Evolutionary conservation across 2,113 vertebrate genomes (phyloP).

Genomic region (Cynoglossus semilaevis): DNA sequence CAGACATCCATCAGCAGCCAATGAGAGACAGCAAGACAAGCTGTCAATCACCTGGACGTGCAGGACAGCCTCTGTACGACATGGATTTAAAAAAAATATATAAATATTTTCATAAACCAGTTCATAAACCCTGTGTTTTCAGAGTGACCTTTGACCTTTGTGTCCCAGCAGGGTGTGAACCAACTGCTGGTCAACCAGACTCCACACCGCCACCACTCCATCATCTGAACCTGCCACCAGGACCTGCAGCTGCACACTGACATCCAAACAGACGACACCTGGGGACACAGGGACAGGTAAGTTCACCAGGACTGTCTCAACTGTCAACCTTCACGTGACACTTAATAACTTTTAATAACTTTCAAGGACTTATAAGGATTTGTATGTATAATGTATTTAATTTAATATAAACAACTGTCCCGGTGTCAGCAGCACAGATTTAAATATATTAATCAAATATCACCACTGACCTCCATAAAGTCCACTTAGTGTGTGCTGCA

Average conservation of each 20-base stretch:
- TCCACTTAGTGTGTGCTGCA: slow-evolving; percentile 60
- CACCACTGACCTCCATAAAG: slow-evolving; percentile 73
- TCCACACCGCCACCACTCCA: slow-evolving; percentile 74
- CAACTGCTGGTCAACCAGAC: slow-evolving; percentile 64
- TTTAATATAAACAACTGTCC: too few species aligned
- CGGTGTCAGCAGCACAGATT: too few species aligned
- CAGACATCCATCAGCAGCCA: slow-evolving; percentile 75
- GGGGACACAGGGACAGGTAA: slow-evolving; percentile 3
- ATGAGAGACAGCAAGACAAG: slow-evolving; percentile 70
- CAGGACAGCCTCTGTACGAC: slow-evolving; percentile 69
- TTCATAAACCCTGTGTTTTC: neutral
- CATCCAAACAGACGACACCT: slow-evolving; percentile 73
- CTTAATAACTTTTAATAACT: too few species aligned
- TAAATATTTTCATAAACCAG: too few species aligned
- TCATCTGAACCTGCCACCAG: slow-evolving; percentile 77
- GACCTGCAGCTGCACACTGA: slow-evolving; percentile 63
- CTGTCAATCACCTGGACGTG: slow-evolving; percentile 58
- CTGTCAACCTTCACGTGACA: too few species aligned
- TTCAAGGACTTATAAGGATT: too few species aligned
- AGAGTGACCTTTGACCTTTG: slow-evolving; percentile 70
- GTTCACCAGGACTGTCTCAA: neutral
- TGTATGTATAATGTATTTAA: too few species aligned
- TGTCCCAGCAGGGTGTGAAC: slow-evolving; percentile 74
- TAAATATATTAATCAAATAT: too few species aligned
- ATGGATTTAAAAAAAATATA: too few species aligned